A percentile compares a stretch with the other conserved stretches of the same genome.
These are phyloP conservation scores for Scomber colias DNA, from an alignment of 2,113 vertebrate species.

Conservation along the genomic window DNA sequence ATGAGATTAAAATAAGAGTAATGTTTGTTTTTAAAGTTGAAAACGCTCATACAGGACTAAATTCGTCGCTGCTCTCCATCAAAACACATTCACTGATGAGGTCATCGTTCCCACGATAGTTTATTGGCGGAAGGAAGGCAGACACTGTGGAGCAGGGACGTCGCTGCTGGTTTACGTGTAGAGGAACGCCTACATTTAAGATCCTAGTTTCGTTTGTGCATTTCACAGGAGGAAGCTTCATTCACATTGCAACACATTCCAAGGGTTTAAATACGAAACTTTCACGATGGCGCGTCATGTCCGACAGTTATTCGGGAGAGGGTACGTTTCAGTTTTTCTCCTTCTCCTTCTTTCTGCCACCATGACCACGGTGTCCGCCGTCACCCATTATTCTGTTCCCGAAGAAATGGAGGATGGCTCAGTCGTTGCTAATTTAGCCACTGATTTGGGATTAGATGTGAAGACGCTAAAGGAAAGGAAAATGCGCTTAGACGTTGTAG, in stretches of 20 bases:
- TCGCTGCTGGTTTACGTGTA: background rate
- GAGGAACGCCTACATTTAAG: background rate
- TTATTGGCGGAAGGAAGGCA: slow-evolving; percentile 12
- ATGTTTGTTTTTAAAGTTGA: background rate
- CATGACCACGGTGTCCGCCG: slow-evolving; percentile 12
- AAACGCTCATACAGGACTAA: background rate
- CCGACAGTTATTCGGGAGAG: background rate
- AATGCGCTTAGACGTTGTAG: slow-evolving; percentile 65
- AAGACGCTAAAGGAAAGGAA: slow-evolving; percentile 67
- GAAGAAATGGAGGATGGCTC: slow-evolving; percentile 84
- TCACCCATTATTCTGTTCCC: slow-evolving; percentile 78
- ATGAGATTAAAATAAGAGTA: background rate
- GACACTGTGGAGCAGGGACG: background rate
- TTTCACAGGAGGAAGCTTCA: background rate
- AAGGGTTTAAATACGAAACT: too few species aligned
- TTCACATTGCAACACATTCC: background rate
- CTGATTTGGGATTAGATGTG: slow-evolving; percentile 83
- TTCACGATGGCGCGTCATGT: slow-evolving; percentile 41
- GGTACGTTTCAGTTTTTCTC: slow-evolving; percentile 63
- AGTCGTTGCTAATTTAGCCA: slow-evolving; percentile 82
- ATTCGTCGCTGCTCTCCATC: slow-evolving; percentile 41
- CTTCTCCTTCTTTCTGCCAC: slow-evolving; percentile 35
- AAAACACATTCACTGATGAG: slow-evolving; percentile 31
- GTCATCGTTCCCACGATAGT: slow-evolving; percentile 17
- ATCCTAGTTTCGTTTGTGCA: background rate